phyloP scores from a whole-genome alignment of 2,113 vertebrate genomes.

The Eretmochelys imbricata region DNA sequence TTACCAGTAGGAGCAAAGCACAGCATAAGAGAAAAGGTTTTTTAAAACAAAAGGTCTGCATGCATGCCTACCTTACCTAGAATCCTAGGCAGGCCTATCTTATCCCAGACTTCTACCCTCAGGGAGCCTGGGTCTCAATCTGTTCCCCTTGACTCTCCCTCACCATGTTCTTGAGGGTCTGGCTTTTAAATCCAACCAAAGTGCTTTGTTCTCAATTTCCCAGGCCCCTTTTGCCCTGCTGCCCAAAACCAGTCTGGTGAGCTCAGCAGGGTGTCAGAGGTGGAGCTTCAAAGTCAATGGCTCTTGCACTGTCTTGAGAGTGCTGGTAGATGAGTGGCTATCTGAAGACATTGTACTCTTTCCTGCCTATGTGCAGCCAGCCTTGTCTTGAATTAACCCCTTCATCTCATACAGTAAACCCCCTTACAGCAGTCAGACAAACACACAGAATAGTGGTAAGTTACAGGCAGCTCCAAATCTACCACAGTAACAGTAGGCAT shows the following conservation, averaged over 20 bases:
- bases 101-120: neutral
- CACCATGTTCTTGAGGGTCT: neutral
- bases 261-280: neutral
- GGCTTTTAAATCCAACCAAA: neutral
- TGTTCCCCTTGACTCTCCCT: neutral
- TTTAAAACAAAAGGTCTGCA: neutral
- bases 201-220: neutral
- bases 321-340: neutral
- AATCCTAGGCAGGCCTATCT: neutral
- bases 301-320: neutral
- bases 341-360: neutral
- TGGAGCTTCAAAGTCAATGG: neutral
- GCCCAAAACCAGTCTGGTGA: neutral
- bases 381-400: neutral
- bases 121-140: neutral
- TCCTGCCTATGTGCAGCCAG: neutral
- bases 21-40: neutral
- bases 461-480: neutral
- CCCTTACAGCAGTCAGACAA: neutral
- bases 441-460: neutral
- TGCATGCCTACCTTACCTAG: neutral
- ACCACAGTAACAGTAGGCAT: neutral
- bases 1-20: neutral
- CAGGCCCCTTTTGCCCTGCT: neutral
- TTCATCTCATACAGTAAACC: neutral